A percentile compares a stretch with the other conserved stretches of the same genome.
These are phyloP conservation scores for Synergus japonicus DNA, from an alignment of 2,888 invertebrate species.

Conservation along the genomic window DNA sequence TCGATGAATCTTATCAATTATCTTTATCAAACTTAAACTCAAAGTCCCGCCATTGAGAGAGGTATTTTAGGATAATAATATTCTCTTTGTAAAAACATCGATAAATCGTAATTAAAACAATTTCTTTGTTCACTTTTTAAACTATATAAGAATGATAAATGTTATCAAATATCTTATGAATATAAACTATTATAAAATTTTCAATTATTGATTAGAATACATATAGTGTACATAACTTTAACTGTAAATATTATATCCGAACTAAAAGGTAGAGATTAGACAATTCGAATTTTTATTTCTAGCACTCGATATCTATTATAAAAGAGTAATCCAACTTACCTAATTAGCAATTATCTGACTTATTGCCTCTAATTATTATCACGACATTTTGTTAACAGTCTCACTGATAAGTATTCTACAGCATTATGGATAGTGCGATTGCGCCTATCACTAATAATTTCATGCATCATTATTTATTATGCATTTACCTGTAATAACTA, in stretches of 20 bases:
- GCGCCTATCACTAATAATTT: conserved; percentile 18
- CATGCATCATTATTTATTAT: not conserved
- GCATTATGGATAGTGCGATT: not conserved
- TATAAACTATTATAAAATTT: not conserved
- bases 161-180: not conserved
- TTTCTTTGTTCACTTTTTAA: too few species aligned
- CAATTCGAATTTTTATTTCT: too few species aligned
- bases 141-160: too few species aligned
- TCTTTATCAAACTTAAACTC: not conserved
- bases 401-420: not conserved
- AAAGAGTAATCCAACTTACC: not conserved
- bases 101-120: too few species aligned
- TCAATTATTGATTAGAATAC: not conserved
- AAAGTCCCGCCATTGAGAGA: too few species aligned
- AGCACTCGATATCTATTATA: not conserved
- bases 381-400: conserved; percentile 12
- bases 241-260: not conserved
- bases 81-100: not conserved
- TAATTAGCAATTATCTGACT: conserved; percentile 13
- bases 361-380: conserved; percentile 22
- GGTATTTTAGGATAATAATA: not conserved
- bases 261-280: not conserved
- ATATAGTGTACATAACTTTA: not conserved
- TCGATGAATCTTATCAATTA: not conserved
- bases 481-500: not conserved